Base-by-base conservation (phyloP, 1,140 invertebrate genomes). In the Diabrotica virgifera region DNA sequence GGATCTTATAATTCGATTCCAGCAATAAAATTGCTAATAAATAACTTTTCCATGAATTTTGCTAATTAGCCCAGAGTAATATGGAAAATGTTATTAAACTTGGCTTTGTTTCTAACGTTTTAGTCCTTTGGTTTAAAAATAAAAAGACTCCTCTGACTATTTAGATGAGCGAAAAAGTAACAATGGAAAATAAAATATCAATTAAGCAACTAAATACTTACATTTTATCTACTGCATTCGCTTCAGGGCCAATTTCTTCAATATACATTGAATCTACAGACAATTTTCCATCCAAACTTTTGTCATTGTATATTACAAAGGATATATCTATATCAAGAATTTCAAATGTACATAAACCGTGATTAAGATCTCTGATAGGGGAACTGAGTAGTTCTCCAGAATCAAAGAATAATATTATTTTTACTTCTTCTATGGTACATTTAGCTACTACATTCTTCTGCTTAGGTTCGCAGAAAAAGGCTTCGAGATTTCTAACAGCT, bases 311-410 rank as follows among this genome's bases (percentile, higher is more conserved):
- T 62, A 86, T 83, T 46, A 89, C 86, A 46, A 88, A 77, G 6
- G 83, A 83, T 2, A 86, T 72, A 35, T 82, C 83, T 0, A 87
- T 82, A 78, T 92, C 90, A n/a, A 87, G 87, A 7, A 91, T 83
- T 37, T 87, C 86, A 36, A 93, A 78, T 72, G 85, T 87, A 11
- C 89, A 89, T 11, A 92, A 78, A 2, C 89, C 89, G 65, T 88
- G 87, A 72, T 87, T 89, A 63, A 88, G 73, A 72, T 91, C 89
- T 11, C 89, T 81, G 1, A 90, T 87, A 1, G 89, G 89, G 4
- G 89, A 91, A 77, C 89, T 90, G 8, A 90, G 75, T 2, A 90
- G 83, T 78, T 91, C 90, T 65, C 90, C 89, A 59, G 86, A 85
- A 70, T 91, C 90, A 46, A 86, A 88, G 74, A 88, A 91, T 5